Evolutionary conservation across 2,888 invertebrate genomes (phyloP).

Genomic region (Diaprepes abbreviatus): DNA sequence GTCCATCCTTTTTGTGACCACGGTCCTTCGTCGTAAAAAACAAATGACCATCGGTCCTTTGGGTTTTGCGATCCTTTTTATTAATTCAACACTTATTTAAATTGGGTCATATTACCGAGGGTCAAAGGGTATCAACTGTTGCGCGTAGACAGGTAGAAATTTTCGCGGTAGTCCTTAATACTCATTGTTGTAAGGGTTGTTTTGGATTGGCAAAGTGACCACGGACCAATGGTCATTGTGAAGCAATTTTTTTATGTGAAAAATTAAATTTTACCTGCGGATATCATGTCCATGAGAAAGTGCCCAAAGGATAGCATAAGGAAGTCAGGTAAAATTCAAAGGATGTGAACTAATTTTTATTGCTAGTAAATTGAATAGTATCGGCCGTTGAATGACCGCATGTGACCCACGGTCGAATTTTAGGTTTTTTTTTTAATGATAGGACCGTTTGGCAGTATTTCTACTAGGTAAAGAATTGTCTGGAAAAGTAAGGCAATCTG

Average conservation of each 20-base stretch:
- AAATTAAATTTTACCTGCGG: constrained; percentile 36
- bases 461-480: constrained; percentile 22
- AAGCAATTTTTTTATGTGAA: constrained; percentile 27
- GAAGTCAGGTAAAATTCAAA: constrained; percentile 54
- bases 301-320: constrained; percentile 50
- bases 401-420: constrained; percentile 54
- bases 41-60: constrained; percentile 18
- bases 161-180: constrained; percentile 12
- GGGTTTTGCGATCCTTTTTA: constrained; percentile 25
- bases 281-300: constrained; percentile 51
- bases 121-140: constrained; percentile 60
- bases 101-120: constrained; percentile 35
- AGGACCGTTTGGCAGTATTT: constrained; percentile 1
- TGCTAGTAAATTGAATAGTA: constrained; percentile 13
- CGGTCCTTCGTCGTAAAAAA: constrained; percentile 20
- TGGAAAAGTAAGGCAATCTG: constrained; percentile 15
- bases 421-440: constrained; percentile 10
- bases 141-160: constrained; percentile 59
- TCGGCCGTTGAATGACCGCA: constrained; percentile 39
- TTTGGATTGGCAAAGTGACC: constrained; percentile 29
- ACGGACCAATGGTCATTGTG: constrained; percentile 40
- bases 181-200: not conserved
- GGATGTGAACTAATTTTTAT: constrained; percentile 48
- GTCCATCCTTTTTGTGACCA: constrained; percentile 20
- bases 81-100: constrained; percentile 22